Conservation (phyloP, 2,797 vertebrate species). For the Benthosema pterotum region DNA sequence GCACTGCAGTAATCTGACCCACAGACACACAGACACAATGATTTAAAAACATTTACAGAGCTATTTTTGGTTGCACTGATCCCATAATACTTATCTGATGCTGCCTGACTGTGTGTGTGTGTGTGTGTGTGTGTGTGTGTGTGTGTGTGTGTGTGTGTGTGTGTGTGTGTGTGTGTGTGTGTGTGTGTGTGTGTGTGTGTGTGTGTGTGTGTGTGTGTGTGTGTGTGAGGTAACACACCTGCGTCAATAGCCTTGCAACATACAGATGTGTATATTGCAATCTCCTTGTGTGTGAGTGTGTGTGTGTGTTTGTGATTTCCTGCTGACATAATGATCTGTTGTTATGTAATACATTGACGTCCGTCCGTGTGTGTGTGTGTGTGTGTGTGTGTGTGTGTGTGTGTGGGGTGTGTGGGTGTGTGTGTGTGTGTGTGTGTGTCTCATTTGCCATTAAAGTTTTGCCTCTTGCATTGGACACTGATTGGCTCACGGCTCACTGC, state of each 20-base stretch:
- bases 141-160: constrained; percentile 18
- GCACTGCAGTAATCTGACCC: constrained; percentile 59
- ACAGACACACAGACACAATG: constrained; percentile 46
- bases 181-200: constrained; percentile 10
- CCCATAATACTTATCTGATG: constrained; percentile 44
- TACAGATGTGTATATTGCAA: too few species aligned
- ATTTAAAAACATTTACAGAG: too few species aligned
- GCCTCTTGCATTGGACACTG: constrained; percentile 21
- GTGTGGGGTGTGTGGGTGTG: constrained; percentile 26
- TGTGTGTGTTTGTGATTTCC: too few species aligned
- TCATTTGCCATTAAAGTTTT: constrained; percentile 69
- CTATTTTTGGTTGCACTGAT: constrained; percentile 32
- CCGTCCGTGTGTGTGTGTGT: constrained; percentile 18
- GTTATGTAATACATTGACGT: too few species aligned
- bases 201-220: constrained; percentile 28
- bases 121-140: not conserved
- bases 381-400: constrained; percentile 3
- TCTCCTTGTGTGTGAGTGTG: constrained; percentile 46
- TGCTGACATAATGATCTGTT: too few species aligned
- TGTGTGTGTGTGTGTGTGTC: constrained; percentile 16
- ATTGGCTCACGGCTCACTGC: constrained; percentile 46
- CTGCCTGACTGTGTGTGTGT: not conserved
- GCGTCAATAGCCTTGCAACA: too few species aligned
- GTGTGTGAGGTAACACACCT: too few species aligned
- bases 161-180: constrained; percentile 12